phyloP scores from a whole-genome alignment of 2,888 invertebrate genomes.

The Lithophane leautieri region DNA sequence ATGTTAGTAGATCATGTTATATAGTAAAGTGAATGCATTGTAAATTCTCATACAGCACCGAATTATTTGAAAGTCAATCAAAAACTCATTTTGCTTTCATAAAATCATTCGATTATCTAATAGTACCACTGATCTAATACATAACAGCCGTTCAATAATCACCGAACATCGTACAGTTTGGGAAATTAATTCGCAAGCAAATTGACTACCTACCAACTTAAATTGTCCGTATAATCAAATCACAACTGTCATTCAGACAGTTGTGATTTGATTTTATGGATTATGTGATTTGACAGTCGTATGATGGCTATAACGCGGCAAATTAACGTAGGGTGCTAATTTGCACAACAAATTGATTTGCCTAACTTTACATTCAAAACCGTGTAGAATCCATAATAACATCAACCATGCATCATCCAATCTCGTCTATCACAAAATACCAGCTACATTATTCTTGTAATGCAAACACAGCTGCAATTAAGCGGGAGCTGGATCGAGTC shows the following conservation, averaged over 20 bases:
- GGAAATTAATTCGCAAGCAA: neutral
- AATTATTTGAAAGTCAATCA: constrained; percentile 20
- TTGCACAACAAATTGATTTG: neutral
- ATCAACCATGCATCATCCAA: constrained; percentile 39
- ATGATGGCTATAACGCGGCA: no score
- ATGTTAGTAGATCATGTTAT: neutral
- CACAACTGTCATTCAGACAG: neutral
- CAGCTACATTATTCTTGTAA: constrained; percentile 54
- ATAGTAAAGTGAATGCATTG: neutral
- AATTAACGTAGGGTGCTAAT: no score
- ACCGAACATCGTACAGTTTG: neutral
- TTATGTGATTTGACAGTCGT: neutral
- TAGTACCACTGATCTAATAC: neutral
- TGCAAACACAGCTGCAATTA: constrained; percentile 69
- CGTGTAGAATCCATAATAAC: constrained; percentile 50
- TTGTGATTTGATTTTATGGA: no score
- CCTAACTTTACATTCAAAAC: neutral
- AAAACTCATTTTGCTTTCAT: neutral
- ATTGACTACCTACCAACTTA: neutral
- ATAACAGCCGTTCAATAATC: neutral
- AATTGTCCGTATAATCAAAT: neutral
- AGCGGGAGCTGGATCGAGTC: constrained; percentile 67
- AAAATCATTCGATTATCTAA: constrained; percentile 26
- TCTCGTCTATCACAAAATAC: constrained; percentile 57
- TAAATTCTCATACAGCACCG: neutral